phyloP scores from a whole-genome alignment of 2,888 invertebrate genomes.

The Mesorhabditis spiculigera region DNA sequence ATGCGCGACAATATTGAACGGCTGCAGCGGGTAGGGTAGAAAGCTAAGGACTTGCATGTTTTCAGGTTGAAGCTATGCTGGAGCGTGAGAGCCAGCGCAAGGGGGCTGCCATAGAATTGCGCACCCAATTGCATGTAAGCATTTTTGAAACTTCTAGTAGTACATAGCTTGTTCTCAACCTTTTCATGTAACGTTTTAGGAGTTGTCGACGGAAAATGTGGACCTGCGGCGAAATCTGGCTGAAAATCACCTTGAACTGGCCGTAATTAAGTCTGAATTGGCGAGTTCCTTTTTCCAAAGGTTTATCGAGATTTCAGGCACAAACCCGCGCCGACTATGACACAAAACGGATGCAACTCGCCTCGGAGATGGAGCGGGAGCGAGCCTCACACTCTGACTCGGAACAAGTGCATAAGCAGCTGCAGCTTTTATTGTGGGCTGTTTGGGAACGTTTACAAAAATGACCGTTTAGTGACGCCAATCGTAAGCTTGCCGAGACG shows the following conservation, averaged over 20 bases:
- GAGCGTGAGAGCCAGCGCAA: conserved; percentile 47
- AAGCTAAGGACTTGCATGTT: background rate
- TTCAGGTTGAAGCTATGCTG: conserved; percentile 53
- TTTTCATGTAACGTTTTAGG: conserved; percentile 40
- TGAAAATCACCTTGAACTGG: conserved; percentile 66
- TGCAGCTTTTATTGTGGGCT: conserved; percentile 64
- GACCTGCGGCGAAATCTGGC: conserved; percentile 62
- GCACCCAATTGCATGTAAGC: conserved; percentile 57
- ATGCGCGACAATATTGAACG: conserved; percentile 64
- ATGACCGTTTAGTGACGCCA: conserved; percentile 63
- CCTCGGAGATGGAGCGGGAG: conserved; percentile 59
- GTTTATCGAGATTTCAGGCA: background rate
- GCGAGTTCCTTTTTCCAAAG: conserved; percentile 2
- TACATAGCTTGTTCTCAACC: background rate
- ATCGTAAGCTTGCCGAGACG: conserved; percentile 66
- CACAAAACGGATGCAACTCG: conserved; percentile 35
- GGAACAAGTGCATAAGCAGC: conserved; percentile 62
- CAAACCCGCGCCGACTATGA: conserved; percentile 43
- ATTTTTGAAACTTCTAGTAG: background rate
- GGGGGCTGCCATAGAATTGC: conserved; percentile 53
- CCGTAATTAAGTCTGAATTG: conserved; percentile 60
- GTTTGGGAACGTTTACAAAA: background rate
- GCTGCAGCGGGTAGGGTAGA: conserved; percentile 61
- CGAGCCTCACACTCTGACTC: conserved; percentile 1
- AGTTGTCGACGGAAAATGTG: conserved; percentile 62